Conservation (phyloP, 2,113 vertebrate species). For the Paramisgurnus dabryanus region DNA sequence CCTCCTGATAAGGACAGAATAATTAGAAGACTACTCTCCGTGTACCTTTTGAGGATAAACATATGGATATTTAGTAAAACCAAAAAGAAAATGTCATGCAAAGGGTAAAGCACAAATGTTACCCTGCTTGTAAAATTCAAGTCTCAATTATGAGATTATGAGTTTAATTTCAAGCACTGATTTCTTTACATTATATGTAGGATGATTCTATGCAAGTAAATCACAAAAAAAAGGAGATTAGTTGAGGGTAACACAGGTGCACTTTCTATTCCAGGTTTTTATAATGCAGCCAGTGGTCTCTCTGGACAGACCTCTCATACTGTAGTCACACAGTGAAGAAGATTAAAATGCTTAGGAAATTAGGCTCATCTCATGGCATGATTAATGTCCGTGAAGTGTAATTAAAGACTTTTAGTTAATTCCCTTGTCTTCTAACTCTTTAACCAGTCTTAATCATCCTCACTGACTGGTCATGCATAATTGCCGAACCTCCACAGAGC, state of each 20-base stretch:
- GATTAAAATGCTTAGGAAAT: conserved; percentile 77
- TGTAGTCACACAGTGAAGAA: conserved; percentile 61
- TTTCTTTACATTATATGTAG: no score
- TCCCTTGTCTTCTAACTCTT: conserved; percentile 68
- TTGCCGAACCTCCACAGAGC: conserved; percentile 51
- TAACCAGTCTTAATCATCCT: conserved; percentile 75
- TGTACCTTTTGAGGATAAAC: neutral
- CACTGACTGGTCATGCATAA: conserved; percentile 62
- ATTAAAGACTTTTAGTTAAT: conserved; percentile 80
- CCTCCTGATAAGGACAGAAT: neutral
- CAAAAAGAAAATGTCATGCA: neutral
- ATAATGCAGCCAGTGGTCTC: conserved; percentile 14
- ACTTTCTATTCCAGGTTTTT: neutral
- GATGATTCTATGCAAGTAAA: no score
- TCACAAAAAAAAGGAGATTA: no score
- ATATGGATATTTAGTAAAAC: neutral
- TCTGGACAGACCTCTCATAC: conserved; percentile 50
- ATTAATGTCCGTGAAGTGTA: conserved; percentile 76
- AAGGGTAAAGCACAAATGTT: neutral
- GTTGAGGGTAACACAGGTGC: neutral
- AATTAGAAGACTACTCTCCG: neutral
- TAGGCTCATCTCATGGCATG: conserved; percentile 71
- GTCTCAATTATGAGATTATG: no score
- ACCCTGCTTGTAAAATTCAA: no score
- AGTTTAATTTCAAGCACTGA: no score